Base-by-base conservation (phyloP, 2,888 invertebrate genomes). In the Clepsis dumicolana region DNA sequence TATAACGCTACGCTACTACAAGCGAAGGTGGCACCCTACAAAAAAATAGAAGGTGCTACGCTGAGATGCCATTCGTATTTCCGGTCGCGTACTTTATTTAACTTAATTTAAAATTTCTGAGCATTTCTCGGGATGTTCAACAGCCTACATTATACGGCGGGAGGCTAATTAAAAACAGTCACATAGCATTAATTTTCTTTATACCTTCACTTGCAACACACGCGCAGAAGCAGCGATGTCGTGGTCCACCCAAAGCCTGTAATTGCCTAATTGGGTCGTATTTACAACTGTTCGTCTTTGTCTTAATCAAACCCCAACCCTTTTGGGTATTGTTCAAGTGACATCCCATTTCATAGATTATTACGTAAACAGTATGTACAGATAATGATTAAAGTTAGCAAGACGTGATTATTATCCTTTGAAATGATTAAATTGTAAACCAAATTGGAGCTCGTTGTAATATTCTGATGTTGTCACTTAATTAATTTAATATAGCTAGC, bases 401-500 rank as follows among this genome's bases (percentile, higher is more conserved):
- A 50, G 56, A 57, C 59, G 68, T 63, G 63, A 64, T 53, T 63
- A 59, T 62, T 59, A 38, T 59, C 68, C 52, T 53, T 16, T 52
- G 63, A 57, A 52, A 53, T 64, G 12, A 68, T 63, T 57, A 63
- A 18, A 29, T 44, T 59, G 63, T 64, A 59, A 52, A 52, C 63
- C 18, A 18, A 38, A 25, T 59, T 41, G 56, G 32, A 75, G 74
- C 71, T 71, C 73, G 77, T 71, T 63, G 76, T 75, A 76, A 67
- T 74, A 71, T 71, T n/a, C 72, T 64, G 74, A 74, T 72, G 74
- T 78, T 81, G 82, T 80, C 48, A 82, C 82, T 86, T 87, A 84
- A 85, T 88, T 82, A 50, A 62, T 50, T 63, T 60, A 41, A 25
- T 59, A 52, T 18, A 27, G 14, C 63, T 14, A 41, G 48, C 12